Evolutionary conservation across 2,888 invertebrate species (phyloP).

Genomic region (Stratiomys singularior): DNA sequence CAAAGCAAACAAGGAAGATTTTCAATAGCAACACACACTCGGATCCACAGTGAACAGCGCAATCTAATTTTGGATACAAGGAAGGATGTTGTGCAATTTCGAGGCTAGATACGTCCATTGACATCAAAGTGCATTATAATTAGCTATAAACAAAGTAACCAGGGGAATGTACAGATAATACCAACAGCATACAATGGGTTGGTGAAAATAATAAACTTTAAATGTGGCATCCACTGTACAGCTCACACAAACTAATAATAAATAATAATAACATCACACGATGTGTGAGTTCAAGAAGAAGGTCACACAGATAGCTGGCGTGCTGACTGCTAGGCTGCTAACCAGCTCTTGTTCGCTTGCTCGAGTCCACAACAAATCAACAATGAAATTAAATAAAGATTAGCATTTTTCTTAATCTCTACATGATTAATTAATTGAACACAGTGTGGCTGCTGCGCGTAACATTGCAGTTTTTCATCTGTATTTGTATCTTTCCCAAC

Average conservation of each 20-base stretch:
- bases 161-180: not conserved
- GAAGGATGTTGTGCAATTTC: constrained; percentile 14
- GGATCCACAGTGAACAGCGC: too few species aligned
- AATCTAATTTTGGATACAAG: constrained; percentile 2
- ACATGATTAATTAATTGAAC: too few species aligned
- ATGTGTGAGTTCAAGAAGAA: constrained; percentile 7
- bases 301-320: not conserved
- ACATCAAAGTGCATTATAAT: constrained; percentile 13
- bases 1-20: not conserved
- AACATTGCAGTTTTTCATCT: not conserved
- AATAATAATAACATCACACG: not conserved
- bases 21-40: not conserved
- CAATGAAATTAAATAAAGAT: too few species aligned
- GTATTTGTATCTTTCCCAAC: too few species aligned
- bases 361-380: too few species aligned
- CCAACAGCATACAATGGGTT: not conserved
- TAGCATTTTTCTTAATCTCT: too few species aligned
- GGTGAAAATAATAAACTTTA: not conserved
- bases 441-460: too few species aligned
- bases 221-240: not conserved
- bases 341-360: not conserved
- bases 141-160: not conserved
- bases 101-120: constrained; percentile 20
- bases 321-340: not conserved
- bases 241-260: not conserved